Evolutionary conservation across 2,888 invertebrate genomes (phyloP), one percentile per base, ranked within the genome.

Genomic region (Buathra laborator): DNA sequence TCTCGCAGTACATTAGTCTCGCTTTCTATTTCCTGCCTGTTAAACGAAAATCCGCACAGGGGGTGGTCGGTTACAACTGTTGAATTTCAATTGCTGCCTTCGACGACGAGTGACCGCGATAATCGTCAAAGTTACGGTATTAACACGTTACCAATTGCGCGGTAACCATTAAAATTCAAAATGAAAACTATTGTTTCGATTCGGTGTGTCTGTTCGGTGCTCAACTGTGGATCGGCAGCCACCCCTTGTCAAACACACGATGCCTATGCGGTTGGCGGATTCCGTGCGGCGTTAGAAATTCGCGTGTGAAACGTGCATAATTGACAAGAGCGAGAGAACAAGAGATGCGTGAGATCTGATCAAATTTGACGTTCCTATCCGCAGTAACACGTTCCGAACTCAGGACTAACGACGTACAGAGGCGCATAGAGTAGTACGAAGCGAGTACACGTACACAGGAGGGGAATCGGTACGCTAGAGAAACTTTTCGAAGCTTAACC

Each of bases 1-100:
- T 90, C 90, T 90, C 89, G 86, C 90, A 89, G 89, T 88, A 91
- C 91, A 90, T 92, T 92, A 90, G 88, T 86, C 88, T 83, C 85
- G 64, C 62, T 67, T 82, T 87, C 86, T 67, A 88, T 88, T 88
- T 86, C 87, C 88, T 78, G 79, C 71, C 64, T 10, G 9, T 24
- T 9, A 7, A 14, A 59, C 43, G 72, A 62, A 19, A 72, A 53
- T 37, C 72, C 71, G 12, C 37, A 7, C 37, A 0, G 3, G 53
- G 53, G 10, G 9, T 7, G 53, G 53, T 16, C 1, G 24, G 19
- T 48, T 19, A 16, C 5, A 24, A 16, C 19, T 24, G 24, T 37
- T 37, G 83, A 53, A 24, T 68, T 77, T 24, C n/a, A 12, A 48
- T 24, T 19, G 72, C 37, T 5, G 67, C 56, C 67, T 74, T 74